Evolutionary conservation across 2,113 vertebrate genomes (phyloP).

Genomic region (Progne subis): DNA sequence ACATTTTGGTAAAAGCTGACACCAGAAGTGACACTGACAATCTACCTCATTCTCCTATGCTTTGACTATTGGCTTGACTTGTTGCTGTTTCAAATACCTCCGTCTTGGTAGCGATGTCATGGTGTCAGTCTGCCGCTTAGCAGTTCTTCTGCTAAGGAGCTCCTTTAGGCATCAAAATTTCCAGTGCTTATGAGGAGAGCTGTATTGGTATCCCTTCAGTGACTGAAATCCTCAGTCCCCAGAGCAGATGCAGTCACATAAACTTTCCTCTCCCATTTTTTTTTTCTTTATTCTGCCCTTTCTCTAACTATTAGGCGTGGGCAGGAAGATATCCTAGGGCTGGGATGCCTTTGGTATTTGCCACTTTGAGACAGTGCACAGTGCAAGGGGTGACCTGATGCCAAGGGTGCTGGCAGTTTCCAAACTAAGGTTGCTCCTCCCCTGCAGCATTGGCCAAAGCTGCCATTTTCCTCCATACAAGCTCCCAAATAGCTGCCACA

Average conservation of each 20-base stretch:
- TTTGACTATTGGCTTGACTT: background rate
- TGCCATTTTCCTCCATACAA: background rate
- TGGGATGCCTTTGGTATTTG: background rate
- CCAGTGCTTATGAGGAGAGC: background rate
- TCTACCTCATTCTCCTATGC: background rate
- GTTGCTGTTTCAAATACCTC: background rate
- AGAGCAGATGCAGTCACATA: background rate
- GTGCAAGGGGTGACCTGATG: background rate
- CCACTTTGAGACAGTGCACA: background rate
- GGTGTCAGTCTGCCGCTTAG: background rate
- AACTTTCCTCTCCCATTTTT: background rate
- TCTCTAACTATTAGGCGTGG: background rate
- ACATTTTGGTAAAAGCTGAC: background rate
- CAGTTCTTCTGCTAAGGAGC: background rate
- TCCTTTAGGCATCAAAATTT: background rate
- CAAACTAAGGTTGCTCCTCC: background rate
- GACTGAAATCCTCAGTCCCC: background rate
- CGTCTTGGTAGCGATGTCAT: fast-evolving
- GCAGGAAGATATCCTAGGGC: background rate
- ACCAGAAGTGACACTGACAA: background rate
- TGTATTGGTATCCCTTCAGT: background rate
- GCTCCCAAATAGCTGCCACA: background rate
- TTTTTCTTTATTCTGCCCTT: background rate
- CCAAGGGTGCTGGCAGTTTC: background rate
- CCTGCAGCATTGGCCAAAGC: background rate